Evolutionary conservation across 2,888 invertebrate genomes (phyloP), one percentile per base, ranked within the genome.

Genomic region (Cataglyphis albicans): DNA sequence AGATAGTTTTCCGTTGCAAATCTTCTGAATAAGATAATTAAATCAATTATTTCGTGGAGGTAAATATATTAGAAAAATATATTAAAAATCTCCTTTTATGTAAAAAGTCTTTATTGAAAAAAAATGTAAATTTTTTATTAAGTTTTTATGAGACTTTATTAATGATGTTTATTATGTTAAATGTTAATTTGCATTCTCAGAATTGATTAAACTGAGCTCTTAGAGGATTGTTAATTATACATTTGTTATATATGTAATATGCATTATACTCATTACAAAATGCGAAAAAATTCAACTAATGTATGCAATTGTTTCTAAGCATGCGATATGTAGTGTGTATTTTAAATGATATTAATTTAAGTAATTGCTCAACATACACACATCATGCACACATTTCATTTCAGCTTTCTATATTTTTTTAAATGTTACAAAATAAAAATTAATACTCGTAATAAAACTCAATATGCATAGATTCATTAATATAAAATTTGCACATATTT

Each of bases 1-100:
- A 29, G 48, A 52, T 12, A n/a, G 65, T 63, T 55, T 88, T 59
- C 63, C 63, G 35, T 78, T 18, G 57, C 1, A 15, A 32, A 15
- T 9, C 6, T 41, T 10, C 44, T 80, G 21, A 64, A n/a, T n/a
- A 32, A 21, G n/a, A n/a, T 12, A n/a, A 65, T 63, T 55, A 9
- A 48, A 25, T 48, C 7, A 9, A 41, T 74, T 41, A 21, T 52
- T 38, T 38, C 4, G 21, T 21, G 0, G 10, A 44, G 18, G 25
- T n/a, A 15, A 61, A 48, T 21, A 10, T 18, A 15, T 9, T 32
- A 3, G 15, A 29, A 74, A 25, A 48, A 7, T n/a, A 18, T 70
- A n/a, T 59, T 25, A 25, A 61, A n/a, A 44, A 44, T 52, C 9
- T 4, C 9, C 35, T 21, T 9, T 1, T 10, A 1, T 0, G 4